phyloP scores from a whole-genome alignment of 2,113 vertebrate genomes.

The Prolemur simus region DNA sequence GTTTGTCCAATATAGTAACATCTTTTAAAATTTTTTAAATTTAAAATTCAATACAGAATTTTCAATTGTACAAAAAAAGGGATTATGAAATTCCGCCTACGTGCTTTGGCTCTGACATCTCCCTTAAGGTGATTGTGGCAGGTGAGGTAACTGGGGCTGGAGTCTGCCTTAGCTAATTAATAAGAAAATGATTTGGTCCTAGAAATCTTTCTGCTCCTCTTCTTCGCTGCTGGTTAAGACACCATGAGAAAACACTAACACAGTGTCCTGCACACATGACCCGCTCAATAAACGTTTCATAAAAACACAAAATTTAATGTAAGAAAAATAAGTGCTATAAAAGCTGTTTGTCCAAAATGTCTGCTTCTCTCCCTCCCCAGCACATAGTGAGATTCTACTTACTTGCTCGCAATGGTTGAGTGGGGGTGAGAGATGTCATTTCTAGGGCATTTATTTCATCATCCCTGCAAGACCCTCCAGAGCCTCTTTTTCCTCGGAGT shows the following conservation, averaged over 20 bases:
- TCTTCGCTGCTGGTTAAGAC: not conserved
- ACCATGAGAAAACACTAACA: not conserved
- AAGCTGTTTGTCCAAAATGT: not conserved
- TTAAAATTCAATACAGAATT: not conserved
- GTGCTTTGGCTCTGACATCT: not conserved
- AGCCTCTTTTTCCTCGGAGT: not conserved
- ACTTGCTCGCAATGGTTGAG: not conserved
- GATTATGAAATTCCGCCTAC: not conserved
- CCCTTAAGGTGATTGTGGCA: not conserved
- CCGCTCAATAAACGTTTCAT: not conserved
- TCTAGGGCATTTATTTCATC: not conserved
- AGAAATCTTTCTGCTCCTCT: not conserved
- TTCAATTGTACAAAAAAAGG: not conserved
- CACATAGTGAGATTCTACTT: not conserved
- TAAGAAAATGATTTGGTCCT: not conserved
- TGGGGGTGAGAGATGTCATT: not conserved
- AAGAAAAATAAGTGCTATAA: not conserved
- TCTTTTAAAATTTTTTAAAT: not conserved
- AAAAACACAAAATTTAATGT: not conserved
- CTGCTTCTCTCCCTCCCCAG: not conserved
- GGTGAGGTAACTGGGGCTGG: not conserved
- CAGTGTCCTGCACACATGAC: not conserved
- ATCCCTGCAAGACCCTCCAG: not conserved
- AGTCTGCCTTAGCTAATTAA: not conserved
- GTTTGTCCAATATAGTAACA: not conserved